A percentile compares a stretch with the other conserved stretches of the same genome.
Conservation (phyloP, 2,888 invertebrate species). For the Sarcophaga caerulescens region DNA sequence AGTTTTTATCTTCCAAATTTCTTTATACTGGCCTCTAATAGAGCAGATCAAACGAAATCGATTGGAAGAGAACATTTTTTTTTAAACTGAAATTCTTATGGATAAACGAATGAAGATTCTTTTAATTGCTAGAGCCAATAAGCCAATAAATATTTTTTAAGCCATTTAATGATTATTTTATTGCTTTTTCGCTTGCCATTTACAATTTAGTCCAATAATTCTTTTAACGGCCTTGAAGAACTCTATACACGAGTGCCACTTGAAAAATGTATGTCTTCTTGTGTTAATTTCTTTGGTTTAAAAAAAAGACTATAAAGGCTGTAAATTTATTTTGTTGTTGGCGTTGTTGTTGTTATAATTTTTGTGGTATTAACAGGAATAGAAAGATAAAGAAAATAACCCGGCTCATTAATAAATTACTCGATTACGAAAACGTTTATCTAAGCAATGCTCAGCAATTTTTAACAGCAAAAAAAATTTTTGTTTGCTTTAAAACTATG, state of each 20-base stretch:
- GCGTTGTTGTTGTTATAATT: background rate
- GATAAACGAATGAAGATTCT: no score
- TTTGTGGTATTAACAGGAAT: background rate
- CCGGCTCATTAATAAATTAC: constrained; percentile 64
- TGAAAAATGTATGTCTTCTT: no score
- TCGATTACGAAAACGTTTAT: constrained; percentile 62
- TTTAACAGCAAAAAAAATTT: background rate
- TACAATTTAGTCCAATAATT: constrained; percentile 23
- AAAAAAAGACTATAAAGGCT: no score
- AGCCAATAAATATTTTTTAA: constrained; percentile 47
- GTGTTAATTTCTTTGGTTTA: no score
- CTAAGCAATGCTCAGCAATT: constrained; percentile 63
- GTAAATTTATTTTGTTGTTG: no score
- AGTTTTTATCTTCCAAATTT: no score
- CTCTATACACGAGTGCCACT: no score
- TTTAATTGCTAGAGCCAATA: constrained; percentile 32
- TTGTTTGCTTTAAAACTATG: no score
- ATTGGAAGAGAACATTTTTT: no score
- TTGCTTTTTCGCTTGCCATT: constrained; percentile 21
- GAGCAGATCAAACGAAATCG: no score
- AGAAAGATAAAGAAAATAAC: constrained; percentile 32
- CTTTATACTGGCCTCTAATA: no score
- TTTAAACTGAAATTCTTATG: no score
- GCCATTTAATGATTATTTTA: constrained; percentile 44
- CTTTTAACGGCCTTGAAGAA: background rate